phyloP scores from a whole-genome alignment of 2,888 invertebrate species.

The Dermolepida albohirtum region DNA sequence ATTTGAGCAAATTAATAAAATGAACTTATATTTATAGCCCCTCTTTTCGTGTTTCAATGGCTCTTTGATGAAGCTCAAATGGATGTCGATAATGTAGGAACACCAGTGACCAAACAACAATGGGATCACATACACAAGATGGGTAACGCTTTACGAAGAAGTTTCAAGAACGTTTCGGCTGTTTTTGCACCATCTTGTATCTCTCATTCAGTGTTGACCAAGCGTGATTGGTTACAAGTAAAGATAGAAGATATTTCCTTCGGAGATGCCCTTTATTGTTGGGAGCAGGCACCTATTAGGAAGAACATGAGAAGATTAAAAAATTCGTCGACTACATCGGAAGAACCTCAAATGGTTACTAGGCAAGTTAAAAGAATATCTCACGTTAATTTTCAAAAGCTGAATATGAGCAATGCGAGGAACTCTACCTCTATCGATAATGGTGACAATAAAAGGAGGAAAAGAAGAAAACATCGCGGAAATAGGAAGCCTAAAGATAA shows the following conservation, averaged over 20 bases:
- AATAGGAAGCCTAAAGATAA: conserved; percentile 54
- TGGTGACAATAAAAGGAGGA: conserved; percentile 43
- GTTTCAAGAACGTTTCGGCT: conserved; percentile 86
- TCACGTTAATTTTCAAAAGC: conserved; percentile 39
- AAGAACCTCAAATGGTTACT: conserved; percentile 51
- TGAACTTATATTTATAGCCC: conserved; percentile 70
- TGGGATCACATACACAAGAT: conserved; percentile 95
- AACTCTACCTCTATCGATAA: conserved; percentile 15
- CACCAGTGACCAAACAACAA: conserved; percentile 88
- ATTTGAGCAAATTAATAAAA: background rate
- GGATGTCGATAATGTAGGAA: conserved; percentile 90
- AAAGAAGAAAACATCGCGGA: conserved; percentile 52
- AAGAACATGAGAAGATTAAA: conserved; percentile 55
- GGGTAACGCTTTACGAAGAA: conserved; percentile 84
- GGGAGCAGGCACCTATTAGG: conserved; percentile 75
- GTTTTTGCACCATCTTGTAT: conserved; percentile 95
- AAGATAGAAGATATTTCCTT: conserved; percentile 83
- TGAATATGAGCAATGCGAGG: background rate
- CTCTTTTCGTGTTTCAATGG: conserved; percentile 94
- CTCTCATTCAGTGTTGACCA: conserved; percentile 89
- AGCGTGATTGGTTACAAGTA: conserved; percentile 88
- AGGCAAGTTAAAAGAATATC: conserved; percentile 48
- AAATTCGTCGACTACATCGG: conserved; percentile 50
- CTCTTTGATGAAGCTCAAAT: conserved; percentile 95
- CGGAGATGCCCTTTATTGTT: conserved; percentile 87